Evolutionary conservation across 2,113 vertebrate genomes (phyloP), one percentile per base, ranked within the genome.

Genomic region (Spermophilus dauricus): DNA sequence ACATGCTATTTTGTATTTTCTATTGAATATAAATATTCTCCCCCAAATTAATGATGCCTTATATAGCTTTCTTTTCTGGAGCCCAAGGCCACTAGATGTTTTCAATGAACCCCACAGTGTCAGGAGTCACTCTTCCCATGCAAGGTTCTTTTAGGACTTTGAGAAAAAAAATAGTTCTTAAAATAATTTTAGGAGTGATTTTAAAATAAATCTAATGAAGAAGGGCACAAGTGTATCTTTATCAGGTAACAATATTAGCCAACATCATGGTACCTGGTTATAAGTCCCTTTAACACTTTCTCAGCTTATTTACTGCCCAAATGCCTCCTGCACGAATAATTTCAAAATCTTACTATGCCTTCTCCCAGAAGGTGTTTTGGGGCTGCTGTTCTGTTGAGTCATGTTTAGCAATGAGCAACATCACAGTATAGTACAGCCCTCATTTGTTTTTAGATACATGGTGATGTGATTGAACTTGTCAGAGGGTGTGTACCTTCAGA

Each of bases 141-240:
- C 12, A 2, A 39, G 22, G 5, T 70, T 39, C 3, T 96, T 97
- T 97, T 95, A 86, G 81, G 90, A 61, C 70, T 94, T 82, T 20
- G 34, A 94, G 30, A 93, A 78, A 97, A 73, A 1, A 39, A 97
- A 93, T 63, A 84, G 4, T 93, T 78, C 73, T 1, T 14, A 67
- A 95, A 85, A 53, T 34, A 83, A 58, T 81, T 86, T n/a, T 69
- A 90, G 76, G 89, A 70, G 4, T 75, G 42, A 45, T 91, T 94
- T 97, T 73, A 96, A 17, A 95, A 58, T 26, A 95, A 95, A 4
- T 91, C 0, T 39, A 61, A 51, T 87, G 82, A 93, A 94, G 69
- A 80, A 95, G 28, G 84, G 48, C 12, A 37, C 16, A 37, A 13
- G 32, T 91, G 22, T 51, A 39, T 80, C 65, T 95, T 96, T 91